Base-by-base conservation (phyloP, 2,797 vertebrate genomes). In the Craterocephalus amniculus region DNA sequence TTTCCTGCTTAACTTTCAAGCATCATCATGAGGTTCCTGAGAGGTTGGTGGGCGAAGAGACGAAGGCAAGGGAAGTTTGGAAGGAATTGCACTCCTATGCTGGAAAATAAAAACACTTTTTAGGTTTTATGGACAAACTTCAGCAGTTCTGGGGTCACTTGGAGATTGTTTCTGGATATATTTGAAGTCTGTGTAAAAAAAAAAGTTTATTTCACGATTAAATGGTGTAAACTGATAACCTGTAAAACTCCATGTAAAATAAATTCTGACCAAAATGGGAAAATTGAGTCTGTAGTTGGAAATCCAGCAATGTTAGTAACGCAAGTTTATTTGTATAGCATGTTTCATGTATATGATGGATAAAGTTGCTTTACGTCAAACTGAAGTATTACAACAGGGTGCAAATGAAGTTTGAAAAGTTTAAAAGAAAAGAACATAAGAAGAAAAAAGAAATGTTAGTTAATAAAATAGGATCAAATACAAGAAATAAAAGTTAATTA, bases 151-250 rank as follows among this genome's bases (percentile, higher is more conserved):
- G 40, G 40, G 6, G 0, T 13, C n/a, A 40, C 12, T 18, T 14
- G 1, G 9, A 22, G n/a, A 4, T 20, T 26, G 27, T 31, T 13
- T 43, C 55, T 58, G 65, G 10, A 11, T n/a, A n/a, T n/a, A n/a
- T n/a, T n/a, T n/a, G n/a, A n/a, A n/a, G n/a, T n/a, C n/a, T n/a
- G n/a, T n/a, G n/a, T n/a, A n/a, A n/a, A n/a, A n/a, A n/a, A n/a
- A 55, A 65, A 34, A 12, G 32, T 76, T 36, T 75, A 27, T 76
- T 64, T 40, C 0, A 22, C 16, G 18, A 14, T 22, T 64, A 18
- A 59, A 54, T 14, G 0, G 14, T 38, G 0, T 20, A 11, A 56
- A 24, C 8, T 18, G 14, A 12, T 16, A 29, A 26, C 11, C 27
- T 61, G 10, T 52, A 26, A 26, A 26, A 51, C 24, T n/a, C 20